Conservation (phyloP, 2,888 invertebrate species). For the Petrophora chlorosata region DNA sequence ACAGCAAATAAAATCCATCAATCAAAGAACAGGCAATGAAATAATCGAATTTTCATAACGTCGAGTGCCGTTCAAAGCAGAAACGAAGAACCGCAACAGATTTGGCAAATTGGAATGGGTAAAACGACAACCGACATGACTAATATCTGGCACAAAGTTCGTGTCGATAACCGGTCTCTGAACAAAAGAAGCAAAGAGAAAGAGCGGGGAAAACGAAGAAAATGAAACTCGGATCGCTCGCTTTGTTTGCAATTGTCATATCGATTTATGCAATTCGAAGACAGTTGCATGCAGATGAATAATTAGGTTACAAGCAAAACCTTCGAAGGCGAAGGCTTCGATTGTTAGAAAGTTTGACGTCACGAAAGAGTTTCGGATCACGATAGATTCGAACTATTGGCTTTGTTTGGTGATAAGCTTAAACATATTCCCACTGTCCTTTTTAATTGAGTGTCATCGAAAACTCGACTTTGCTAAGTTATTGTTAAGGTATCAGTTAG, state of each 20-base stretch:
- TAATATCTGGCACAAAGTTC: conserved; percentile 78
- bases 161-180: conserved; percentile 69
- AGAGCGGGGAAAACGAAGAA: conserved; percentile 51
- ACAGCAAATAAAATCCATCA: conserved; percentile 70
- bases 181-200: conserved; percentile 60
- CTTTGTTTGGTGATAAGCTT: conserved; percentile 49
- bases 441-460: conserved; percentile 23
- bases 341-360: conserved; percentile 54
- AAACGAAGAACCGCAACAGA: conserved; percentile 77
- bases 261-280: conserved; percentile 26
- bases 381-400: conserved; percentile 74
- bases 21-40: conserved; percentile 79
- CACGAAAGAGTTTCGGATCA: conserved; percentile 72
- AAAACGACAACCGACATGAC: conserved; percentile 60
- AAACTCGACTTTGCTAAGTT: conserved; percentile 45
- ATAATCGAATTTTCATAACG: conserved; percentile 79
- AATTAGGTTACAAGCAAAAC: conserved; percentile 63
- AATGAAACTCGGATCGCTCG: conserved; percentile 43
- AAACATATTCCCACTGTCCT: conserved; percentile 3
- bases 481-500: conserved; percentile 32
- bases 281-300: conserved; percentile 61
- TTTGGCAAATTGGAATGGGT: conserved; percentile 57
- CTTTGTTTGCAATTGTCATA: conserved; percentile 40
- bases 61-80: conserved; percentile 76
- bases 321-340: conserved; percentile 36